Evolutionary conservation across 2,113 vertebrate species (phyloP).

Genomic region (Cichladusa arquata): DNA sequence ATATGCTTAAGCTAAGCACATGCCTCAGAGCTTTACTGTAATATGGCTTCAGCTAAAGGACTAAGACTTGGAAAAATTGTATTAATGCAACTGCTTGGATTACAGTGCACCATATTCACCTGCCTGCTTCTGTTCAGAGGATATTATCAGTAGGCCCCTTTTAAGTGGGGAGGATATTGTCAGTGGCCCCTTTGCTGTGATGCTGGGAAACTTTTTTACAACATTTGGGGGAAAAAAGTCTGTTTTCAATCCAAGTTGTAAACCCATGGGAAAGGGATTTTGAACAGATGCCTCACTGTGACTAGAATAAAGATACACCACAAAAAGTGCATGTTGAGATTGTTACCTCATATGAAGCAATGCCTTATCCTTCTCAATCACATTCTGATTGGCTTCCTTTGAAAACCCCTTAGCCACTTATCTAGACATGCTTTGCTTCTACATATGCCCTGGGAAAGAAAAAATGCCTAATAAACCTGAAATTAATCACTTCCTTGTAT

Average conservation of each 20-base stretch:
- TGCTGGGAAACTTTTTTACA: background rate
- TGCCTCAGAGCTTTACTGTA: constrained; percentile 3
- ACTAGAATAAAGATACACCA: background rate
- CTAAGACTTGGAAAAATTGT: background rate
- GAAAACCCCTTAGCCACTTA: background rate
- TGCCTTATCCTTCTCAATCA: background rate
- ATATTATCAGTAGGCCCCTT: background rate
- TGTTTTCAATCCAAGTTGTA: background rate
- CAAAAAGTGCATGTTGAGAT: background rate
- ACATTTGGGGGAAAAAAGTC: background rate
- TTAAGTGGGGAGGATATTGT: background rate
- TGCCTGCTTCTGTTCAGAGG: background rate
- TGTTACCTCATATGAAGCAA: background rate
- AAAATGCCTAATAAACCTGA: background rate
- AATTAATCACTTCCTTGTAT: background rate
- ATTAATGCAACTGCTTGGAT: background rate
- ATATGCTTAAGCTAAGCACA: constrained; percentile 18
- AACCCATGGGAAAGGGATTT: background rate
- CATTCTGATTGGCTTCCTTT: background rate
- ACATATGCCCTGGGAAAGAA: background rate
- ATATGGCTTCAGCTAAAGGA: background rate
- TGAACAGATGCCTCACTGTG: background rate
- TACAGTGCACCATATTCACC: background rate
- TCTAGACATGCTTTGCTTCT: background rate
- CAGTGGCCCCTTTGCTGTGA: background rate